Evolutionary conservation across 37 sponge, comb jelly and placozoan genomes (phyloP).

Genomic region (Lycopodina hypogea): DNA sequence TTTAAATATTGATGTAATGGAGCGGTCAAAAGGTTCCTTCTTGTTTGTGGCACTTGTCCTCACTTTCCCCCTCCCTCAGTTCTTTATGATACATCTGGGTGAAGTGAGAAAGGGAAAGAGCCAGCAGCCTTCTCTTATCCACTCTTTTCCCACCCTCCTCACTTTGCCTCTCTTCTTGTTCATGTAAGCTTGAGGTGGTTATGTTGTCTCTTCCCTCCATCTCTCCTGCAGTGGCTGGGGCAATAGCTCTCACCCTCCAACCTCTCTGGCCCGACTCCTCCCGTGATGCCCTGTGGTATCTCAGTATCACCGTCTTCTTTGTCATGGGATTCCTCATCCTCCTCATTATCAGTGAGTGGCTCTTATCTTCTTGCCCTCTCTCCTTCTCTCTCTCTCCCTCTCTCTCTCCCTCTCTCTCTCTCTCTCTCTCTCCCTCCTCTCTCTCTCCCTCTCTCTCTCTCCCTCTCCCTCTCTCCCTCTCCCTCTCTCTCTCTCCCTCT

Average conservation of each 20-base stretch:
- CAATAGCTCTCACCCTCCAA: slow-evolving; percentile 59
- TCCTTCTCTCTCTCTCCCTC: slow-evolving; percentile 45
- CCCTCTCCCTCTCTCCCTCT: slow-evolving; percentile 46
- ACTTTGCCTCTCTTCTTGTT: neutral
- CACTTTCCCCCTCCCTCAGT: no score
- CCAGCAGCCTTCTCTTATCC: no score
- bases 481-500: slow-evolving; percentile 50
- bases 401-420: slow-evolving; percentile 49
- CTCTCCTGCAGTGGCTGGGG: slow-evolving; percentile 55
- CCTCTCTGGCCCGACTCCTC: slow-evolving; percentile 81
- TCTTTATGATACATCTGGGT: no score
- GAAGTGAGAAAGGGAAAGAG: no score
- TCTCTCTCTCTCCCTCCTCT: slow-evolving; percentile 43
- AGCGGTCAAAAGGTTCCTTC: no score
- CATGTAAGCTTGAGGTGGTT: no score
- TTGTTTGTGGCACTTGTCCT: no score
- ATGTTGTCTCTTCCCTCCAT: no score
- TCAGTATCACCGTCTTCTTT: slow-evolving; percentile 16
- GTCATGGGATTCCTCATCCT: slow-evolving; percentile 49
- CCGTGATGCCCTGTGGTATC: slow-evolving; percentile 50
- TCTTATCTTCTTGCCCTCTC: no score
- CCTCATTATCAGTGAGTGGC: slow-evolving; percentile 33
- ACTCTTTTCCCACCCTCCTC: neutral
- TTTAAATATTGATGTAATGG: no score
- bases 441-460: slow-evolving; percentile 47